Evolutionary conservation across 2,113 vertebrate genomes (phyloP).

Genomic region (Jaculus jaculus): DNA sequence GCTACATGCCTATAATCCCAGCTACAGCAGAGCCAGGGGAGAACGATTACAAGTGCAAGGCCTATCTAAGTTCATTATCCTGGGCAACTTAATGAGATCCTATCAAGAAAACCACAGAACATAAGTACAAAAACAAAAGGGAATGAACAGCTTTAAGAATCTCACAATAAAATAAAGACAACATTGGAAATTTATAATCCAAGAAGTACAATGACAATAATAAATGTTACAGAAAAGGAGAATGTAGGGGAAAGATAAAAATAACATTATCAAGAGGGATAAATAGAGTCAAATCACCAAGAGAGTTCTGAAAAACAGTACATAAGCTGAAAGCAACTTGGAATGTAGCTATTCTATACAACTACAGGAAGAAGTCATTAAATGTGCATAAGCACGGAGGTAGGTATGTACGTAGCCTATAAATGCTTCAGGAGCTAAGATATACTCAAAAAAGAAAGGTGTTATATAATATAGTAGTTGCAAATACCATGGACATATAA

Average conservation of each 20-base stretch:
- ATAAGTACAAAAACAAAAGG: background rate
- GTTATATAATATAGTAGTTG: background rate
- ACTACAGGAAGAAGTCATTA: background rate
- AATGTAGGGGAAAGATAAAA: background rate
- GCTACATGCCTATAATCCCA: background rate
- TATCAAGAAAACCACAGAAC: too few species aligned
- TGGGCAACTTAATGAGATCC: too few species aligned
- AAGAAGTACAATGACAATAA: background rate
- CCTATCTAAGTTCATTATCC: background rate
- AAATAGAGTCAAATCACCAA: background rate
- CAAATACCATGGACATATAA: background rate
- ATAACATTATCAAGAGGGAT: background rate
- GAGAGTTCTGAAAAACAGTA: background rate
- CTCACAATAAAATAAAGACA: background rate
- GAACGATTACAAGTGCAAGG: background rate
- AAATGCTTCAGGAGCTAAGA: background rate
- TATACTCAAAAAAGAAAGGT: background rate
- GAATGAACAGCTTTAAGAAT: background rate
- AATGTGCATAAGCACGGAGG: background rate
- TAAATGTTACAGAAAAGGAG: conserved; percentile 1
- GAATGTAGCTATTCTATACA: background rate
- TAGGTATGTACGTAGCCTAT: background rate
- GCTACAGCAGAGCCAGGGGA: background rate
- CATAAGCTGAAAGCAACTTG: background rate
- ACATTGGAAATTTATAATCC: background rate